A percentile compares a stretch with the other conserved stretches of the same genome.
phyloP scores from a whole-genome alignment of 2,113 vertebrate genomes.

The Gobio gobio region DNA sequence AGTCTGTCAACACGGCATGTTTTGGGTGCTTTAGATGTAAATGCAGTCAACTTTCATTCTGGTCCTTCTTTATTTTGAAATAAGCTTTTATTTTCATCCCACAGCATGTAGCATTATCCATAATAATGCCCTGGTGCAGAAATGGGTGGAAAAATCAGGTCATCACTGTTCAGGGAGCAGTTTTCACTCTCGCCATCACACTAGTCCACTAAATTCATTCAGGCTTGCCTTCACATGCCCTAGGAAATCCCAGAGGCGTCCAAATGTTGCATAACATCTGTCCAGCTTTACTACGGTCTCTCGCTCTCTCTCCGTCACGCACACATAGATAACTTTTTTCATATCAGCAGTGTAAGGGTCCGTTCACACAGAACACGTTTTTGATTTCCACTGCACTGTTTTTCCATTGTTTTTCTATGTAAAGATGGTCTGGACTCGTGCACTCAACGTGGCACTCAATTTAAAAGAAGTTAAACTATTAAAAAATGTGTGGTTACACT shows the following conservation, averaged over 20 bases:
- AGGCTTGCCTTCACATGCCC: slow-evolving; percentile 26
- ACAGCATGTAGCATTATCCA: slow-evolving; percentile 10
- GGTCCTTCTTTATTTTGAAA: neutral
- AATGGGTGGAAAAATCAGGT: slow-evolving; percentile 26
- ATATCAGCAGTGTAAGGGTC: neutral
- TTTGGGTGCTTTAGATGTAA: neutral
- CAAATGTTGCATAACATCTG: slow-evolving; percentile 50
- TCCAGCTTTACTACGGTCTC: slow-evolving; percentile 26
- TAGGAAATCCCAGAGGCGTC: slow-evolving; percentile 30
- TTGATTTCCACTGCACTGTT: too few relatives aligned
- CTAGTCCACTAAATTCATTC: slow-evolving; percentile 22
- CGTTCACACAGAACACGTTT: too few relatives aligned
- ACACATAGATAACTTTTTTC: neutral
- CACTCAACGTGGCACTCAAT: too few relatives aligned
- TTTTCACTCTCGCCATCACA: slow-evolving; percentile 20
- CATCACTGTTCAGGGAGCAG: slow-evolving; percentile 8
- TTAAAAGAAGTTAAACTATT: too few relatives aligned
- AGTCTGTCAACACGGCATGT: neutral
- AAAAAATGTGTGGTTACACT: too few relatives aligned
- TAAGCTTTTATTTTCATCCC: neutral
- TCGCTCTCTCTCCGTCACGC: neutral
- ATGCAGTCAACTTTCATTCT: neutral
- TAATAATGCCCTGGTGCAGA: slow-evolving; percentile 7
- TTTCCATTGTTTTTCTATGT: too few relatives aligned
- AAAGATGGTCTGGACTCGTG: too few relatives aligned